Percentiles rank a stretch among this genome's conserved stretches.
Evolutionary conservation across 2,888 invertebrate genomes (phyloP).

Genomic region (Amphipyra berbera): DNA sequence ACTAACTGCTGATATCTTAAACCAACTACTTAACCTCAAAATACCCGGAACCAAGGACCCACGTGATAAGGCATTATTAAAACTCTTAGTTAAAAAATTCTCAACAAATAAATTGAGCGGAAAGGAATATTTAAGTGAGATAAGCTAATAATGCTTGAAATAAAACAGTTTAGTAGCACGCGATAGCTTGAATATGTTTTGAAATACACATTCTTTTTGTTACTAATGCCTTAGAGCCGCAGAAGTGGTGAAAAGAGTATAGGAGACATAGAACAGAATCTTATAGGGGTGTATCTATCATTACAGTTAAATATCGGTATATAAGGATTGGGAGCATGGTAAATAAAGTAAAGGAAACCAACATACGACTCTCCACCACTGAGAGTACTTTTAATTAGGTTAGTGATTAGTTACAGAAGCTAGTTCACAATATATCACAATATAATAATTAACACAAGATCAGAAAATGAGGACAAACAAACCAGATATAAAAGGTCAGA

Average conservation of each 20-base stretch:
- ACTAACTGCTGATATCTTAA: conserved; percentile 7
- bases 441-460: too few species aligned
- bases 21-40: conserved; percentile 27
- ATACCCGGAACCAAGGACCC: conserved; percentile 21
- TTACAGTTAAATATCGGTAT: too few species aligned
- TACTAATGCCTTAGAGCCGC: not conserved
- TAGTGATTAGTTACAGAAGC: too few species aligned
- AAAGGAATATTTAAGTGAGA: conserved; percentile 32
- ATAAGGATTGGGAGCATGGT: too few species aligned
- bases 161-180: conserved; percentile 29
- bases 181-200: conserved; percentile 14
- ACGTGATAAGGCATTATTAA: conserved; percentile 39
- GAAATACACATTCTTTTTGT: conserved; percentile 6
- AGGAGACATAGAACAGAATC: too few species aligned
- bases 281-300: too few species aligned
- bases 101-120: conserved; percentile 20
- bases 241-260: not conserved
- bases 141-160: conserved; percentile 19
- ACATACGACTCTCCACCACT: too few species aligned
- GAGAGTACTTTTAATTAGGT: too few species aligned
- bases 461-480: too few species aligned
- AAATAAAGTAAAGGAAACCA: too few species aligned
- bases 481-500: too few species aligned
- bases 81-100: conserved; percentile 22
- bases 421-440: too few species aligned